Conservation (phyloP, 2,888 invertebrate genomes). For the Leptopilina myrica region DNA sequence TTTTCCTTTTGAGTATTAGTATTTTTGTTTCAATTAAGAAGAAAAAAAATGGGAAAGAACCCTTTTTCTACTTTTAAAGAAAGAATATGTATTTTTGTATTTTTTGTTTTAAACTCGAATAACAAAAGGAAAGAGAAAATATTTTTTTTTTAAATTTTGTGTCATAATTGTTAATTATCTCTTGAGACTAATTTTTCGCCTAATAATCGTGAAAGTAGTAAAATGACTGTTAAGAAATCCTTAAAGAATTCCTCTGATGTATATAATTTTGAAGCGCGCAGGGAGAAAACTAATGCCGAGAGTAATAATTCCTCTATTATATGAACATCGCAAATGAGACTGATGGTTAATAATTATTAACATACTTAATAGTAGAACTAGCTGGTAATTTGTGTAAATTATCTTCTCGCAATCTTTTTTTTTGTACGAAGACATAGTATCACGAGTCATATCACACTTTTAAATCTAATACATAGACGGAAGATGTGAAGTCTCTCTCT, state of each 20-base stretch:
- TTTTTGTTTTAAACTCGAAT: too few species aligned
- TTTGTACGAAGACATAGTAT: not conserved
- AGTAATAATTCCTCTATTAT: not conserved
- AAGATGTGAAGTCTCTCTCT: not conserved
- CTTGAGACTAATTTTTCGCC: not conserved
- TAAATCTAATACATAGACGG: constrained; percentile 24
- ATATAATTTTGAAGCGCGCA: not conserved
- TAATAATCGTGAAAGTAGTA: constrained; percentile 4
- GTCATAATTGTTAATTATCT: too few species aligned
- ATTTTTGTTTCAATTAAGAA: too few species aligned
- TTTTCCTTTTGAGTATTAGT: too few species aligned
- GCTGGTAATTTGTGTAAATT: constrained; percentile 21
- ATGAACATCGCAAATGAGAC: not conserved
- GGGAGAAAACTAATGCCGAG: not conserved
- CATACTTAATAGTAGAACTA: constrained; percentile 24
- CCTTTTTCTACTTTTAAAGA: too few species aligned
- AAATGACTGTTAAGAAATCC: not conserved
- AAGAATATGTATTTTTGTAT: too few species aligned
- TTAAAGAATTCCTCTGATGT: too few species aligned
- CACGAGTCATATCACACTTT: constrained; percentile 23
- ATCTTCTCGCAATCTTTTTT: not conserved
- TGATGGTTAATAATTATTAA: constrained; percentile 11
- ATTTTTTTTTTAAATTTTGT: too few species aligned
- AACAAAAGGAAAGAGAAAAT: too few species aligned
- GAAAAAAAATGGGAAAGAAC: too few species aligned